phyloP scores from a whole-genome alignment of 2,888 invertebrate genomes.

The Noctua janthe region DNA sequence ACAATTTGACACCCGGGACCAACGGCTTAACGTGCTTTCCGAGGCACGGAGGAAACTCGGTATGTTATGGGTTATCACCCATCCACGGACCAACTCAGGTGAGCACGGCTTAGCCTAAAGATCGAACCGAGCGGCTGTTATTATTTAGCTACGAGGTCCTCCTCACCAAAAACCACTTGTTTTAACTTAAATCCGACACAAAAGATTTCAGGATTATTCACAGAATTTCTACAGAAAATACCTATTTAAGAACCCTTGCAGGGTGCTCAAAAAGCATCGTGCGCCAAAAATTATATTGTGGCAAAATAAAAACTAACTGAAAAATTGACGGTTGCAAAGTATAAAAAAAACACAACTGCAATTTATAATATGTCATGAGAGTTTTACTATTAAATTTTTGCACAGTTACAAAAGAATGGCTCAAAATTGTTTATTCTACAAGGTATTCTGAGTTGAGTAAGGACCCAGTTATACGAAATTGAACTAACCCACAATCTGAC shows the following conservation, averaged over 20 bases:
- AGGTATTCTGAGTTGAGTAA: background rate
- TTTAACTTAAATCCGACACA: background rate
- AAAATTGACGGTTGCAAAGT: conserved; percentile 19
- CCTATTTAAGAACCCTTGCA: conserved; percentile 24
- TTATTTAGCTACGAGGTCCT: background rate
- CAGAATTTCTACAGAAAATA: conserved; percentile 18
- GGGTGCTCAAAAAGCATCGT: conserved; percentile 52
- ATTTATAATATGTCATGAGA: background rate
- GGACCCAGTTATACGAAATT: background rate
- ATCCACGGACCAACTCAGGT: background rate
- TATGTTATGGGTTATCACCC: background rate
- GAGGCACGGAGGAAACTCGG: background rate
- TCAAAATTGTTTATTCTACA: background rate
- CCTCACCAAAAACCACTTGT: background rate
- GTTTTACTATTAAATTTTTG: background rate
- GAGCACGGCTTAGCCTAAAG: background rate
- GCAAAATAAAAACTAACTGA: conserved; percentile 37
- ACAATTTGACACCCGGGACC: background rate
- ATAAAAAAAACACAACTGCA: conserved; percentile 20
- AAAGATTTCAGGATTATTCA: background rate
- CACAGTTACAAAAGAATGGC: background rate
- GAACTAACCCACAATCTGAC: background rate
- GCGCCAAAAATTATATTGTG: conserved; percentile 37
- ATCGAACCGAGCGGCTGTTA: background rate
- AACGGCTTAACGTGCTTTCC: background rate